Evolutionary conservation across 2,113 vertebrate species (phyloP).

Genomic region (Ploceus nigricollis): DNA sequence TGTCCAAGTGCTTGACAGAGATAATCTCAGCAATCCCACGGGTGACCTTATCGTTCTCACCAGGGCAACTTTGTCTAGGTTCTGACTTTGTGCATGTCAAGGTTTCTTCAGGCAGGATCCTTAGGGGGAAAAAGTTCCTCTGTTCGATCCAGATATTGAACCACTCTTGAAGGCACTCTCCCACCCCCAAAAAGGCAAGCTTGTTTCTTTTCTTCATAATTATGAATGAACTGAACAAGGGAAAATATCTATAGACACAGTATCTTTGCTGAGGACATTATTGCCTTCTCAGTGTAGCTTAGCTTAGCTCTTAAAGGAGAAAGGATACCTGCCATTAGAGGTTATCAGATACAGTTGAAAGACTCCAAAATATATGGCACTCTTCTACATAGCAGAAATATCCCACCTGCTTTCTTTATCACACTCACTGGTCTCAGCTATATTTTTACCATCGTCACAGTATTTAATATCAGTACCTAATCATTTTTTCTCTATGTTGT

Average conservation of each 20-base stretch:
- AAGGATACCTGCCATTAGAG: conserved; percentile 43
- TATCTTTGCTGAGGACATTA: conserved; percentile 60
- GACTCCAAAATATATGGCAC: background rate
- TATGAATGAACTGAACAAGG: conserved; percentile 74
- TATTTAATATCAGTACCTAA: background rate
- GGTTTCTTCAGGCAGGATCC: conserved; percentile 83
- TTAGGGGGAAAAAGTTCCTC: conserved; percentile 82
- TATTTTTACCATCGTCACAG: background rate
- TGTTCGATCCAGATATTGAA: conserved; percentile 87
- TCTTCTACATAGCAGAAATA: conserved; percentile 7
- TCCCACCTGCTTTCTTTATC: background rate
- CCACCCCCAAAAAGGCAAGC: conserved; percentile 62
- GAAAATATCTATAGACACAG: conserved; percentile 40
- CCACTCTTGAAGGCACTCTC: conserved; percentile 59
- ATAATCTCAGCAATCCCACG: conserved; percentile 91
- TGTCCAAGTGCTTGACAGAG: conserved; percentile 95
- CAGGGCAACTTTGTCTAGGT: conserved; percentile 85
- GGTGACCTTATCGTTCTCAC: conserved; percentile 91
- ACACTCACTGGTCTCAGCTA: background rate
- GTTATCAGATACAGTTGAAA: conserved; percentile 38
- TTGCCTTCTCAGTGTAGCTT: conserved; percentile 39
- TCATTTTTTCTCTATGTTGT: background rate
- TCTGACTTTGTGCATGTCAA: conserved; percentile 89
- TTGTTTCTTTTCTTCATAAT: conserved; percentile 77
- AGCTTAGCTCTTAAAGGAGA: conserved; percentile 35